Base-by-base conservation (phyloP, 1,140 invertebrate species). In the Coboldia fuscipes region DNA sequence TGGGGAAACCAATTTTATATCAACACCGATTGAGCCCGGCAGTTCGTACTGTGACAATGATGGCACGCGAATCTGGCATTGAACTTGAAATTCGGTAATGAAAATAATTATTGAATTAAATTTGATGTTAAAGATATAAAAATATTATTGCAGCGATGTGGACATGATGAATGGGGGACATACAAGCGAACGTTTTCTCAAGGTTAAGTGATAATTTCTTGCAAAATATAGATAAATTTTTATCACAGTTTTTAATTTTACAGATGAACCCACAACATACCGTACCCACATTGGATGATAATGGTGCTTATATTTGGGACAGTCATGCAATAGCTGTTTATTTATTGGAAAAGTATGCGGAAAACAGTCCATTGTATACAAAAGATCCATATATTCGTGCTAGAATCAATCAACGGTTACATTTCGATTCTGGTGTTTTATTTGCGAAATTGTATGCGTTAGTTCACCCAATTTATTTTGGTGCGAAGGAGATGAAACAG, bases 121-220 rank as follows among this genome's bases (percentile, higher is more conserved):
- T n/a, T n/a, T n/a, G n/a, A n/a, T n/a, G n/a, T n/a, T n/a, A n/a
- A n/a, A n/a, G 20, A 42, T 45, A n/a, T n/a, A n/a, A n/a, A n/a
- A n/a, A n/a, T 45, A 44, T 74, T 6, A 70, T 68, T n/a, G n/a
- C n/a, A n/a, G n/a, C 44, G 44, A 64, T 7, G 56, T 69, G 0
- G 62, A 79, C 46, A 47, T 80, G 0, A 42, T 66, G 38, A 51
- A 54, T 0, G 61, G 64, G 1, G 72, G 78, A 36, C 65, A 77
- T 33, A n/a, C n/a, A n/a, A n/a, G n/a, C n/a, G n/a, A n/a, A n/a
- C n/a, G n/a, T n/a, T n/a, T n/a, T n/a, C n/a, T n/a, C n/a, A n/a
- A n/a, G n/a, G n/a, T n/a, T n/a, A n/a, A n/a, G 39, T 35, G 43
- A 49, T 19, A 24, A 57, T 49, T 57, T 62, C 43, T 32, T n/a